Evolutionary conservation across 2,888 invertebrate species (phyloP).

Genomic region (Lepidocyrtinus sp.): DNA sequence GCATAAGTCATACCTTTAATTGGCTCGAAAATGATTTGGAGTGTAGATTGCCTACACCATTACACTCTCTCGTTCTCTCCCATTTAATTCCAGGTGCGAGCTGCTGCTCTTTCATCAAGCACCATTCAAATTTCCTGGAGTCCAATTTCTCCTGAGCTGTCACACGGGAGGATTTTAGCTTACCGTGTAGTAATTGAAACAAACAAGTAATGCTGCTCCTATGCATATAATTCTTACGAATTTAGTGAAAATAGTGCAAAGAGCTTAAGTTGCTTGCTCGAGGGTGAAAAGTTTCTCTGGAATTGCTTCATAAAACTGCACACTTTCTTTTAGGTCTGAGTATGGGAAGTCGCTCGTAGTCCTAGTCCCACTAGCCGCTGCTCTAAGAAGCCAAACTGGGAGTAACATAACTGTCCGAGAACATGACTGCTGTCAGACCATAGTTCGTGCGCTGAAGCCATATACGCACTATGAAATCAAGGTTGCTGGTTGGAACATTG

Average conservation of each 20-base stretch:
- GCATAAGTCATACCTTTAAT: too few relatives aligned
- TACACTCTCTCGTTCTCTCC: too few relatives aligned
- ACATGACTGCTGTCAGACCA: slow-evolving; percentile 66
- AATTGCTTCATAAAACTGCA: slow-evolving; percentile 7
- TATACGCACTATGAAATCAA: slow-evolving; percentile 67
- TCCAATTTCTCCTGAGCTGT: slow-evolving; percentile 64
- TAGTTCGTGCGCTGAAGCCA: slow-evolving; percentile 61
- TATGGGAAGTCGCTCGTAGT: slow-evolving; percentile 55
- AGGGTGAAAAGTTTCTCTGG: background rate
- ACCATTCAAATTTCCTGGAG: slow-evolving; percentile 67
- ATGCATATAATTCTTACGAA: background rate
- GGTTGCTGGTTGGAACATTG: slow-evolving; percentile 65
- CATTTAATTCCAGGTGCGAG: slow-evolving; percentile 64
- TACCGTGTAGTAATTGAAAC: slow-evolving; percentile 63
- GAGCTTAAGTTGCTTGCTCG: too few relatives aligned
- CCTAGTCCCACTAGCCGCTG: slow-evolving; percentile 57
- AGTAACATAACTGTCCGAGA: slow-evolving; percentile 53
- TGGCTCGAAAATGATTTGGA: too few relatives aligned
- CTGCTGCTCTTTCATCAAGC: slow-evolving; percentile 55
- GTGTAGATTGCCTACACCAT: too few relatives aligned
- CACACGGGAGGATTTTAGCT: slow-evolving; percentile 65
- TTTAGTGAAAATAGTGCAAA: too few relatives aligned
- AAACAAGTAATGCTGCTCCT: slow-evolving; percentile 39
- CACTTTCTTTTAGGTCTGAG: slow-evolving; percentile 45
- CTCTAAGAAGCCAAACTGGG: slow-evolving; percentile 39